phyloP scores from a whole-genome alignment of 2,797 vertebrate genomes.

The Allobates femoralis region DNA sequence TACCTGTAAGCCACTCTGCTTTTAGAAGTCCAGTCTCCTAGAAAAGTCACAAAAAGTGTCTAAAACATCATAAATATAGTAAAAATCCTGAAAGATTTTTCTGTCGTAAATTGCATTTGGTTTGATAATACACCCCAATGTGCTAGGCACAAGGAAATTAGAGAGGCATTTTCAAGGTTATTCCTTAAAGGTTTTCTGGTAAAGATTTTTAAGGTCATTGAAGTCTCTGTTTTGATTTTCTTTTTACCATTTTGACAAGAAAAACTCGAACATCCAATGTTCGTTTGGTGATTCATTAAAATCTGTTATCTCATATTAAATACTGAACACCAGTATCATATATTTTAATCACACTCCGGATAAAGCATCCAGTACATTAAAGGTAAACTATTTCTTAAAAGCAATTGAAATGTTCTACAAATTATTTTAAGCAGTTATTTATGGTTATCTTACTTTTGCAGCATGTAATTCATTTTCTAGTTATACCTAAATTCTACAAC shows the following conservation, averaged over 20 bases:
- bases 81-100: no score
- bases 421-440: background rate
- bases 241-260: background rate
- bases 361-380: constrained; percentile 12
- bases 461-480: constrained; percentile 14
- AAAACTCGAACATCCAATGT: background rate
- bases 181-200: background rate
- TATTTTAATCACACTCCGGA: background rate
- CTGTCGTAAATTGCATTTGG: no score
- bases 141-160: constrained; percentile 15
- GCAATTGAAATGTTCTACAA: background rate
- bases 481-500: background rate
- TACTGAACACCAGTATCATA: background rate
- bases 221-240: background rate
- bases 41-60: no score
- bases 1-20: no score
- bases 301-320: background rate
- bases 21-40: no score
- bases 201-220: constrained; percentile 6
- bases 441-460: constrained; percentile 50
- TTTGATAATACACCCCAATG: no score
- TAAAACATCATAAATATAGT: no score
- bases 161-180: constrained; percentile 9
- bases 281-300: background rate
- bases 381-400: constrained; percentile 7